Conservation (phyloP, 1,140 invertebrate species). For the Hyphantria cunea region DNA sequence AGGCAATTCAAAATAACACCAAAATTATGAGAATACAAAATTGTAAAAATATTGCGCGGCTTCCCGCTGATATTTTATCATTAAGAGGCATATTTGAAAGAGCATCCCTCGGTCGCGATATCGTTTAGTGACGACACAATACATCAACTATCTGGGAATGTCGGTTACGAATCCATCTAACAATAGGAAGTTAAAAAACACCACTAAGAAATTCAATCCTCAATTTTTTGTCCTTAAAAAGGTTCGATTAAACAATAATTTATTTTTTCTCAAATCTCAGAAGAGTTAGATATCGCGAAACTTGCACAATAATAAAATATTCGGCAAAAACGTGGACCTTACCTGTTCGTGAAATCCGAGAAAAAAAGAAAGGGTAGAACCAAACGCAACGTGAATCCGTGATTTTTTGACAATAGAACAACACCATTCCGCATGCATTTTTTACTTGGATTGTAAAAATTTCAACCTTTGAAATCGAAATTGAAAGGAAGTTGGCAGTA, state of each 20-base stretch:
- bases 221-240: conserved; percentile 65
- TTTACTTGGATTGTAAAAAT: conserved; percentile 63
- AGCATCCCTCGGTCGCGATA: conserved; percentile 51
- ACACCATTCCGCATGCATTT: conserved; percentile 62
- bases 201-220: conserved; percentile 60
- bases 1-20: conserved; percentile 47
- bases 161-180: conserved; percentile 68
- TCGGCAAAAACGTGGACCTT: conserved; percentile 69
- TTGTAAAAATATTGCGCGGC: conserved; percentile 68
- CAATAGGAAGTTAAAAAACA: conserved; percentile 76
- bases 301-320: conserved; percentile 64
- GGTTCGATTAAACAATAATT: conserved; percentile 72
- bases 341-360: conserved; percentile 79
- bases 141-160: conserved; percentile 72
- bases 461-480: conserved; percentile 60
- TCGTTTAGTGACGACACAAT: conserved; percentile 70
- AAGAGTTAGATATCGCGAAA: conserved; percentile 78
- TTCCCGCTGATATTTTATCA: conserved; percentile 75
- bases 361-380: conserved; percentile 76
- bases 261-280: conserved; percentile 52
- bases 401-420: conserved; percentile 62
- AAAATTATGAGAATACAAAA: conserved; percentile 63
- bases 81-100: conserved; percentile 66
- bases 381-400: conserved; percentile 59
- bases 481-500: conserved; percentile 73